A percentile compares a stretch with the other conserved stretches of the same genome.
These are phyloP conservation scores for Diadophis punctatus DNA, from an alignment of 2,113 vertebrate species.

Conservation along the genomic window DNA sequence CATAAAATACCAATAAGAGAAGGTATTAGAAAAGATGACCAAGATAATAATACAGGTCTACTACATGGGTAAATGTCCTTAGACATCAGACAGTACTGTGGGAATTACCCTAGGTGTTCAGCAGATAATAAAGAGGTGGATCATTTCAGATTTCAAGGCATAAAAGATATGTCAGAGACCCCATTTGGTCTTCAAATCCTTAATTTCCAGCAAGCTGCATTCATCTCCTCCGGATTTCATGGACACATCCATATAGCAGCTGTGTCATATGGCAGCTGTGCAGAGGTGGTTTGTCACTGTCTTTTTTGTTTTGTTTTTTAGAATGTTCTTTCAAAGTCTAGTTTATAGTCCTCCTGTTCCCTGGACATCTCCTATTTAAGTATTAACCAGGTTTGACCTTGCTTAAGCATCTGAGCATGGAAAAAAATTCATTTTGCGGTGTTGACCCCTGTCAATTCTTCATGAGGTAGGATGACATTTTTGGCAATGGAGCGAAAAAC, in stretches of 20 bases:
- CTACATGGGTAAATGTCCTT: background rate
- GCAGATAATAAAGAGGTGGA: background rate
- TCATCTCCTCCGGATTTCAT: background rate
- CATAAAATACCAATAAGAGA: background rate
- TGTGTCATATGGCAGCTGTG: background rate
- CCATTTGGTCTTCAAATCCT: background rate
- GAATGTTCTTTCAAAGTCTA: background rate
- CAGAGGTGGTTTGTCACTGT: background rate
- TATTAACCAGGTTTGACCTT: background rate
- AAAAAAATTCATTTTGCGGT: background rate
- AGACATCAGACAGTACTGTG: background rate
- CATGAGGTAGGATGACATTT: background rate
- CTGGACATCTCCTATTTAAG: background rate
- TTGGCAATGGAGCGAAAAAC: background rate
- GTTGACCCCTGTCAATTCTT: background rate
- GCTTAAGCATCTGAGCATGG: background rate
- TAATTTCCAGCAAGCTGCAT: background rate
- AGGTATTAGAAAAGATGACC: background rate
- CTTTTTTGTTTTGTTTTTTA: background rate
- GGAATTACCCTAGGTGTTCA: background rate
- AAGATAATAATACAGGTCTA: background rate
- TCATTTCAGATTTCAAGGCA: background rate
- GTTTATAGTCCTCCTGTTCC: background rate
- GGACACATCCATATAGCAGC: background rate
- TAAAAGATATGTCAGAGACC: background rate